Percentiles rank a stretch among this genome's conserved stretches.
phyloP scores from a whole-genome alignment of 2,113 vertebrate genomes.

The Eulemur rufifrons region DNA sequence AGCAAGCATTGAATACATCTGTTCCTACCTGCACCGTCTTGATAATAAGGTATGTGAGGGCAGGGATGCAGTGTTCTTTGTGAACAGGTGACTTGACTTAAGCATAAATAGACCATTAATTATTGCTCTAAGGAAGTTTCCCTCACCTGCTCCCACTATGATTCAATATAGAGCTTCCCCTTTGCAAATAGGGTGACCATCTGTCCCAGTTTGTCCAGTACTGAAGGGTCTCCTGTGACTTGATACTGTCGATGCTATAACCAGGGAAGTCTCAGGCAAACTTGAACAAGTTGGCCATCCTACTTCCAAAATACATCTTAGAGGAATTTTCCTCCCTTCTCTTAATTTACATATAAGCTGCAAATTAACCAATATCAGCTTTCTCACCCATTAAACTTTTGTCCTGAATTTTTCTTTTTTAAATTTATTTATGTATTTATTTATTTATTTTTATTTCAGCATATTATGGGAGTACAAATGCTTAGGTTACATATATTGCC shows the following conservation, averaged over 20 bases:
- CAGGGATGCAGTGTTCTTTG: neutral
- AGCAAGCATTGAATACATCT: slow-evolving; percentile 98
- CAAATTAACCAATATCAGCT: neutral
- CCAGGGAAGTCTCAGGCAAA: neutral
- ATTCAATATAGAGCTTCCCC: neutral
- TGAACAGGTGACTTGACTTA: neutral
- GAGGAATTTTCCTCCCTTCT: slow-evolving; percentile 24
- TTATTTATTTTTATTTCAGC: too few species aligned
- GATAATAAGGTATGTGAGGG: slow-evolving; percentile 91
- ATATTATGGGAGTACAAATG: too few species aligned
- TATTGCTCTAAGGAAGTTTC: slow-evolving; percentile 2
- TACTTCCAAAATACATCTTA: neutral
- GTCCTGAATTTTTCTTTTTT: neutral
- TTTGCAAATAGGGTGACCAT: neutral
- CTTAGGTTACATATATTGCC: too few species aligned
- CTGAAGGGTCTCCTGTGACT: neutral
- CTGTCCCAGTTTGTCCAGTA: neutral
- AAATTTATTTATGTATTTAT: too few species aligned
- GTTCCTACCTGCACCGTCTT: slow-evolving; percentile 96
- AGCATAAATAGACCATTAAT: neutral
- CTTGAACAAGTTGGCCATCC: neutral
- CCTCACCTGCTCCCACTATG: neutral
- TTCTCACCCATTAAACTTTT: neutral
- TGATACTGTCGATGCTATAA: neutral
- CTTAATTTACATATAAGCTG: slow-evolving; percentile 46